Evolutionary conservation across 2,113 vertebrate genomes (phyloP).

Genomic region (Toxotes jaculatrix): DNA sequence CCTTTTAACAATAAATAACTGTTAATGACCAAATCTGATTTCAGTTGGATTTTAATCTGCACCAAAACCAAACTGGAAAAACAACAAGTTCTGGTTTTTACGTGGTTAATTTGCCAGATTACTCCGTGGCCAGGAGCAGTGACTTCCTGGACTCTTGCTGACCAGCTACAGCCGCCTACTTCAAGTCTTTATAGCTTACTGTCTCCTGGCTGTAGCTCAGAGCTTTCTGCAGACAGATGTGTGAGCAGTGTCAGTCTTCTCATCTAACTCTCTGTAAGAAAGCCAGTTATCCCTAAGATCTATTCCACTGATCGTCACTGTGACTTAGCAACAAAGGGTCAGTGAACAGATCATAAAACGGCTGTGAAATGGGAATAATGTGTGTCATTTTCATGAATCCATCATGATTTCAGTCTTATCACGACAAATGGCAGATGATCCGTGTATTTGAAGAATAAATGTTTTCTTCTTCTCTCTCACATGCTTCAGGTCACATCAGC

Average conservation of each 20-base stretch:
- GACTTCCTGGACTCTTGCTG: not conserved
- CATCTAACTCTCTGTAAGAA: not conserved
- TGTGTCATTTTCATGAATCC: not conserved
- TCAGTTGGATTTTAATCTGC: not conserved
- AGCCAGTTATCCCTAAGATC: no score
- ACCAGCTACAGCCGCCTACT: not conserved
- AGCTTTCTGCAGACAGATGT: not conserved
- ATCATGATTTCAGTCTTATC: not conserved
- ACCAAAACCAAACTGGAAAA: not conserved
- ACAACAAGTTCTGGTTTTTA: not conserved
- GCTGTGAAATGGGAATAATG: not conserved
- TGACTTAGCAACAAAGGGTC: no score
- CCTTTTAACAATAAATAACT: not conserved
- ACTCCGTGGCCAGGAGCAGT: not conserved
- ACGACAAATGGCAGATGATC: not conserved
- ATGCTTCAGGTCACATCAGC: constrained; percentile 88
- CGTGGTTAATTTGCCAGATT: not conserved
- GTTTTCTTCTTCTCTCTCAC: constrained; percentile 40
- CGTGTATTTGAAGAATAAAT: not conserved
- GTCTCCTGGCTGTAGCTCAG: not conserved
- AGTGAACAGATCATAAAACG: not conserved
- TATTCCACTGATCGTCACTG: no score
- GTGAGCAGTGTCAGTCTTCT: not conserved
- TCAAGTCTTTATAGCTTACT: not conserved
- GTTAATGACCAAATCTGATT: not conserved